Base-by-base conservation (phyloP, 2,888 invertebrate species). In the Philhelius pedissequus region DNA sequence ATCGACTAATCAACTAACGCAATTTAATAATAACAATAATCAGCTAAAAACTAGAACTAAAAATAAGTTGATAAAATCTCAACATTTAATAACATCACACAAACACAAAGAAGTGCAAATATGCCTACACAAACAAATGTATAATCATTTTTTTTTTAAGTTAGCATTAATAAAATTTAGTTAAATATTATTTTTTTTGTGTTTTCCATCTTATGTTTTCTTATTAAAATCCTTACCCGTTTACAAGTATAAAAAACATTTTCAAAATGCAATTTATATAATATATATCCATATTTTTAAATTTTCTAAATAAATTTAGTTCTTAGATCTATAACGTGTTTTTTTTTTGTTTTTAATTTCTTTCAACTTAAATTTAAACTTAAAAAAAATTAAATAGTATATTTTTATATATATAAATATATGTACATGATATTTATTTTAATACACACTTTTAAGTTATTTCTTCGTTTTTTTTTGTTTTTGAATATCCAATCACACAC, bases 171-270 rank as follows among this genome's bases (percentile, higher is more conserved):
- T 74, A 64, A 69, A 62, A 71, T 73, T 30, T 54, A 40, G 43
- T 76, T 70, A 8, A 27, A 13, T 22, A 22, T 6, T n/a, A 6
- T 25, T 52, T 27, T 9, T 27, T n/a, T n/a, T 50, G n/a, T 3
- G 27, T 30, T 25, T 35, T 54, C 8, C 43, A 52, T 30, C 18
- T 54, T 52, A 30, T 15, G 2, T 8, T 52, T 54, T 45, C 20
- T 9, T 56, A 20, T 58, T 56, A 74, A 83, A 83, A 84, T 76
- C 56, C 75, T 84, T 84, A 84, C 84, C 80, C 75, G 75, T 83
- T 71, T 76, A 74, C 71, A 76, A 84, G 84, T 80, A 73, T 84
- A 84, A 84, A 84, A 84, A 84, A 84, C 71, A 80, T 80, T 80
- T 80, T 84, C 62, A 75, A 80, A 84, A 84, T 75, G 74, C 45